Evolutionary conservation across 2,797 vertebrate species (phyloP).

Genomic region (Rhodeus uyekii): DNA sequence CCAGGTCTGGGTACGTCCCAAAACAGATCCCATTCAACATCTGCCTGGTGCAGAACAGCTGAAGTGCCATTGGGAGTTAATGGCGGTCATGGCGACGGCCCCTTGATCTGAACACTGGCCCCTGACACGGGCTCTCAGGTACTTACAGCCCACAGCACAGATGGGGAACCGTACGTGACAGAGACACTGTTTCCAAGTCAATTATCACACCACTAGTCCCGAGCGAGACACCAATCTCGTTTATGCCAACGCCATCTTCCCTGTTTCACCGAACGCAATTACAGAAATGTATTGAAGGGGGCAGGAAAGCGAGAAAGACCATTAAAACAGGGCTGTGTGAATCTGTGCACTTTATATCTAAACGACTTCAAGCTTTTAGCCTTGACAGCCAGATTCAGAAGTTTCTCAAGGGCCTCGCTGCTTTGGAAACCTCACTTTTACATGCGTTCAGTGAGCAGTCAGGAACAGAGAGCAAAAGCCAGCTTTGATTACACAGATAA

Average conservation of each 20-base stretch:
- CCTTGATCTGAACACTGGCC: constrained; percentile 66
- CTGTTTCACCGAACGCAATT: constrained; percentile 64
- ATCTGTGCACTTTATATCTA: constrained; percentile 7
- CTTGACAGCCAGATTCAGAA: constrained; percentile 2
- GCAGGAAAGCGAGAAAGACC: neutral
- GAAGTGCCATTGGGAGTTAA: constrained; percentile 67
- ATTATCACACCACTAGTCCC: constrained; percentile 71
- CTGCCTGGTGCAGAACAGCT: constrained; percentile 65
- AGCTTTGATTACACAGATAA: constrained; percentile 47
- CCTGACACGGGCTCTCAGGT: constrained; percentile 58
- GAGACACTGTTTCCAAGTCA: constrained; percentile 70
- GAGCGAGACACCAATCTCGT: constrained; percentile 61
- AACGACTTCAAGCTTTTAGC: neutral
- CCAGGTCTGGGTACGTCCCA: constrained; percentile 13
- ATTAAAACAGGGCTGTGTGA: constrained; percentile 5
- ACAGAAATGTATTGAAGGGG: constrained; percentile 34
- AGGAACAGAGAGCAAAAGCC: neutral
- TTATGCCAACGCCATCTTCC: constrained; percentile 68
- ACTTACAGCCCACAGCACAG: constrained; percentile 42
- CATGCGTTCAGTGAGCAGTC: neutral
- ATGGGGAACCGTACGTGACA: constrained; percentile 45
- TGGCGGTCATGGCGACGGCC: constrained; percentile 63
- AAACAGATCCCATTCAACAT: constrained; percentile 35
- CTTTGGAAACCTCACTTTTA: constrained; percentile 6
- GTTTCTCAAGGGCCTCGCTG: neutral